Evolutionary conservation across 2,113 vertebrate species (phyloP), one percentile per base, ranked within the genome.

Genomic region (Andinoacara biseriatus): DNA sequence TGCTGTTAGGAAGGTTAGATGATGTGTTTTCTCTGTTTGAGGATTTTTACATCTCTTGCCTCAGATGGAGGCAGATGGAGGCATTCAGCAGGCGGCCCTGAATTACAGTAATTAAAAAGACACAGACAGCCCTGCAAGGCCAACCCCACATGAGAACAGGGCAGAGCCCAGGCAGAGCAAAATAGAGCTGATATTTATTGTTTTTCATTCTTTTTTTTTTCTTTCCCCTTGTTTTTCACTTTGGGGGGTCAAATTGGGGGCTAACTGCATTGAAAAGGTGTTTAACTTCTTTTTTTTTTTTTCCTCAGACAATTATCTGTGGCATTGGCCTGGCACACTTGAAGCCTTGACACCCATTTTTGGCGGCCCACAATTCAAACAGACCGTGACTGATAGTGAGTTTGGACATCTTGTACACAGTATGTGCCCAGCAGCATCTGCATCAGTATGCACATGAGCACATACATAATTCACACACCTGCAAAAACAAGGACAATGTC

Each of bases 21-120:
- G 59, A 10, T 9, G 18, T 35, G 6, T 29, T 20, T 38, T 67
- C 18, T 63, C 26, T 83, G 65, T 59, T 72, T 20, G 0, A 59
- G 52, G 74, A 46, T 74, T 82, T 82, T 74, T 80, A 33, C 33
- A 76, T 86, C 62, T 86, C 74, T 91, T 76, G 80, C 86, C 87
- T 87, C 82, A 43, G 61, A 90, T 58, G 83, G 78, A 63, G 81
- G 76, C 91, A 90, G 91, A 93, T 86, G 86, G 90, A 87, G 58
- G 61, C 62, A 1, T 89, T 81, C 84, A 74, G 86, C 43, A 10
- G 88, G 88, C 38, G 84, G 88, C 79, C 69, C 82, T 82, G 78
- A 85, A 86, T 90, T 83, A 85, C 75, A 84, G 80, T 81, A 86
- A 93, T 92, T 90, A 93, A 90, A 92, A 86, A 76, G 89, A 85